These are phyloP conservation scores for Porphyrio hochstetteri DNA, from an alignment of 2,113 vertebrate genomes.

Conservation along the genomic window DNA sequence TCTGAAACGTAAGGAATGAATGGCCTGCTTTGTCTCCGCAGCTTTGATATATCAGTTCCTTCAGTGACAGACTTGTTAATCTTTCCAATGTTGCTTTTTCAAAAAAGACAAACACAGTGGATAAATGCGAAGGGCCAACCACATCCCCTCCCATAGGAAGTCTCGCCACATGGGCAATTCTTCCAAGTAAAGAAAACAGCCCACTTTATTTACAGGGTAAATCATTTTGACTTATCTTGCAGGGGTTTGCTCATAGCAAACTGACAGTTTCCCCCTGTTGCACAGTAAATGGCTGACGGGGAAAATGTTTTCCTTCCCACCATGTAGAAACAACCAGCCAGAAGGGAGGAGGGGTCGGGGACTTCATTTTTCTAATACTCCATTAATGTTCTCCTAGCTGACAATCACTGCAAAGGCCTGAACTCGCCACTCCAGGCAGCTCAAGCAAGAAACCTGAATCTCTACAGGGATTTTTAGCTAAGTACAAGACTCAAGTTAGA, in stretches of 20 bases:
- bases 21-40: constrained; percentile 69
- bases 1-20: constrained; percentile 70
- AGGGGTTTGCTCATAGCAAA: constrained; percentile 68
- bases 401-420: constrained; percentile 68
- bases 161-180: constrained; percentile 76
- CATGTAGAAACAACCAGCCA: constrained; percentile 74
- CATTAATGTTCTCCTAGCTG: constrained; percentile 71
- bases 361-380: constrained; percentile 71
- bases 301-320: constrained; percentile 78
- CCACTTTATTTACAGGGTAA: constrained; percentile 78
- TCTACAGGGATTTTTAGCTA: constrained; percentile 65
- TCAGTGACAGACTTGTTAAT: constrained; percentile 76
- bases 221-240: constrained; percentile 78
- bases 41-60: constrained; percentile 76
- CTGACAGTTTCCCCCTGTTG: constrained; percentile 74
- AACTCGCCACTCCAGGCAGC: constrained; percentile 64
- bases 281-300: constrained; percentile 75
- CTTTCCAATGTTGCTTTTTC: constrained; percentile 73
- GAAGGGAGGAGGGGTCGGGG: constrained; percentile 58
- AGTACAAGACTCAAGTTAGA: constrained; percentile 44
- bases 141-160: constrained; percentile 77
- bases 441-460: constrained; percentile 56
- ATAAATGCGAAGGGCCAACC: constrained; percentile 72
- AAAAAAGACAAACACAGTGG: constrained; percentile 74
- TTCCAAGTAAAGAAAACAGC: constrained; percentile 76